These are phyloP conservation scores for Heterotis niloticus DNA, from an alignment of 2,113 vertebrate species.

Conservation along the genomic window DNA sequence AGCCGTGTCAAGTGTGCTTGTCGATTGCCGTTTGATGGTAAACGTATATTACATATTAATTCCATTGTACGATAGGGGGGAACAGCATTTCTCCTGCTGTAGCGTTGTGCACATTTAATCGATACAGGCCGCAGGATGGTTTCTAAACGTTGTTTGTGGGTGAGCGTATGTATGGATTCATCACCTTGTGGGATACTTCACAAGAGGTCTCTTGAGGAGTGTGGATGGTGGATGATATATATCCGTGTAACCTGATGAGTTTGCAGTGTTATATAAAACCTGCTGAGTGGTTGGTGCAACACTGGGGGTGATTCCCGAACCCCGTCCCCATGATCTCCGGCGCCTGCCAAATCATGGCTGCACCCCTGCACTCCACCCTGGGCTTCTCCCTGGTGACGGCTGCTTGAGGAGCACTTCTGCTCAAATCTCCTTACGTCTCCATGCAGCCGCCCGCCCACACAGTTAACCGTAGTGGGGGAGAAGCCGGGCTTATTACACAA, in stretches of 20 bases:
- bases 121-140: not conserved
- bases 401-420: not conserved
- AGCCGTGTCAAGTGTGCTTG: not conserved
- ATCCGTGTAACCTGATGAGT: not conserved
- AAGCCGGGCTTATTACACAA: slow-evolving; percentile 24
- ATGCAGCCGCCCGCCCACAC: not conserved
- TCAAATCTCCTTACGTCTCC: not conserved
- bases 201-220: not conserved
- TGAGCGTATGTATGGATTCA: not conserved
- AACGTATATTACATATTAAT: not conserved
- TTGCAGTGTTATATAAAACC: not conserved
- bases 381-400: not conserved
- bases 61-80: not conserved
- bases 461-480: not conserved
- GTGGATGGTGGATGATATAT: not conserved
- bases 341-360: not conserved
- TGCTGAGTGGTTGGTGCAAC: not conserved
- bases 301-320: not conserved
- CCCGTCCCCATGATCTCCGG: not conserved
- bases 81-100: not conserved
- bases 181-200: not conserved
- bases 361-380: not conserved
- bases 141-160: not conserved
- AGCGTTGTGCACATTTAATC: not conserved
- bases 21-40: not conserved